Conservation (phyloP, 2,888 invertebrate genomes). For the Clitarchus hookeri region DNA sequence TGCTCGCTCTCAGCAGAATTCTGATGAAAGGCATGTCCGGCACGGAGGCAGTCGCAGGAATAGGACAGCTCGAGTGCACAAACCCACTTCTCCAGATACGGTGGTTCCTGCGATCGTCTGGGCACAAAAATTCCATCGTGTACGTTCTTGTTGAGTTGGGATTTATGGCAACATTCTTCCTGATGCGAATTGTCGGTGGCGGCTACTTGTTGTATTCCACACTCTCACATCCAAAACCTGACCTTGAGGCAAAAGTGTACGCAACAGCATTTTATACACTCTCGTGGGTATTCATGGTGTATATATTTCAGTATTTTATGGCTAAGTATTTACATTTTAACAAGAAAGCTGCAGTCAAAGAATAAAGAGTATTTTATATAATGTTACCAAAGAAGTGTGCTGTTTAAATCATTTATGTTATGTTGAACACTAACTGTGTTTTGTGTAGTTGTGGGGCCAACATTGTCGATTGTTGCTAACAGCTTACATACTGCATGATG, state of each 20-base stretch:
- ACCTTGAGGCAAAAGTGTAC: constrained; percentile 45
- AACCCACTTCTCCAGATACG: constrained; percentile 66
- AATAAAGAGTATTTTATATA: neutral
- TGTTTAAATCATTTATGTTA: no score
- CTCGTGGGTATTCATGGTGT: constrained; percentile 57
- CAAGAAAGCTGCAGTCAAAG: neutral
- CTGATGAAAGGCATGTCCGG: constrained; percentile 54
- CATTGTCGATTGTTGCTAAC: no score
- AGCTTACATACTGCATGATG: no score
- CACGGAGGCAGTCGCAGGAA: constrained; percentile 49
- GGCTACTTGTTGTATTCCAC: constrained; percentile 57
- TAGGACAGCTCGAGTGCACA: constrained; percentile 64
- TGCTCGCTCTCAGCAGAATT: constrained; percentile 59
- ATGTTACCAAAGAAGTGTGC: no score
- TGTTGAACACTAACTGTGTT: no score
- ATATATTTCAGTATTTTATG: constrained; percentile 55
- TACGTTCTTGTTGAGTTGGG: constrained; percentile 58
- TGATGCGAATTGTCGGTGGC: constrained; percentile 60
- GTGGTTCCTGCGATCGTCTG: constrained; percentile 64
- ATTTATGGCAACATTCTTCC: constrained; percentile 59
- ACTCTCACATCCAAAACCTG: constrained; percentile 55
- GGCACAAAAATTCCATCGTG: constrained; percentile 56
- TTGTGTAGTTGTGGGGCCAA: no score
- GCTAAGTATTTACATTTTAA: constrained; percentile 52
- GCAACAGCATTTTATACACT: constrained; percentile 55